Evolutionary conservation across 37 sponge, comb jelly and placozoan species (phyloP).

Genomic region (Lycopodina hypogea): DNA sequence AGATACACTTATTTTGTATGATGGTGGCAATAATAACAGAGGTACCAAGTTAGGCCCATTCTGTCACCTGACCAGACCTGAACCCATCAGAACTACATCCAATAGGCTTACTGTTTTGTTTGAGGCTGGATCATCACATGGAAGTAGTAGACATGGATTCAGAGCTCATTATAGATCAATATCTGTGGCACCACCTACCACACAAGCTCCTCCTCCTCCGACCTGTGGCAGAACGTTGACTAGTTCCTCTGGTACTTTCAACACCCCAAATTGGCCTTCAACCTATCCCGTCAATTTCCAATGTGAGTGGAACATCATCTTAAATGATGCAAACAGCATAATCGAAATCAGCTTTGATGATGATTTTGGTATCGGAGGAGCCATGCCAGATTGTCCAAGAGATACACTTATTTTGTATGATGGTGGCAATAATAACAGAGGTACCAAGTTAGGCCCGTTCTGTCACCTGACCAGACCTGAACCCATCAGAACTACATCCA

Average conservation of each 20-base stretch:
- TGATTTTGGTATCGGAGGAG: conserved; percentile 6
- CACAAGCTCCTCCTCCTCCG: background rate
- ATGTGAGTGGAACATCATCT: background rate
- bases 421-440: background rate
- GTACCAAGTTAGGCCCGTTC: background rate
- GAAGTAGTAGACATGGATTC: background rate
- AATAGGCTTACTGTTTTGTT: background rate
- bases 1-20: too few relatives aligned
- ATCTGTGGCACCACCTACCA: background rate
- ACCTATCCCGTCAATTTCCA: background rate
- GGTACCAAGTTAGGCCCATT: too few relatives aligned
- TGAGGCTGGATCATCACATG: background rate
- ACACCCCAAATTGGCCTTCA: background rate
- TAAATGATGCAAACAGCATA: background rate
- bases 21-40: too few relatives aligned
- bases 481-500: background rate
- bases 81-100: background rate
- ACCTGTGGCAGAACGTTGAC: background rate
- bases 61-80: background rate
- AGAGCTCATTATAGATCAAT: background rate
- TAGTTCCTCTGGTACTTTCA: too few relatives aligned
- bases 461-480: background rate
- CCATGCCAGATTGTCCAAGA: background rate
- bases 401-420: too few relatives aligned
- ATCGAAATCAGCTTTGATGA: background rate